Conservation (phyloP, 2,113 vertebrate genomes). For the Psettodes erumei region DNA sequence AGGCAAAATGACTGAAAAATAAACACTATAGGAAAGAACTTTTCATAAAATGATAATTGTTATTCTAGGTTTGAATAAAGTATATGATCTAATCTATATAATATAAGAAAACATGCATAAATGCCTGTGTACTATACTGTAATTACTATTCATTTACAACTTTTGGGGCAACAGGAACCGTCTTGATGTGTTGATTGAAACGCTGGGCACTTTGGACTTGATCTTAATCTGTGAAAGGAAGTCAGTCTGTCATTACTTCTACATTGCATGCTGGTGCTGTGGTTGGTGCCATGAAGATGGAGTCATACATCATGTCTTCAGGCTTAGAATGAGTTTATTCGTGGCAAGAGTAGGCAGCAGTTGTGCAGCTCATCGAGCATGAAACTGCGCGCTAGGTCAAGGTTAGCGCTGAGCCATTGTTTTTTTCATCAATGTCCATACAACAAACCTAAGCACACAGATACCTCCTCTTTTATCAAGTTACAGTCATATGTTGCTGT, state of each 20-base stretch:
- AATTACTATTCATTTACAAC: conserved; percentile 4
- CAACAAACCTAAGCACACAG: conserved; percentile 61
- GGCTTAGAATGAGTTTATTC: conserved; percentile 20
- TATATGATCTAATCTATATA: conserved; percentile 21
- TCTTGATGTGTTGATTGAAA: not conserved
- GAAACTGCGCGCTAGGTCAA: conserved; percentile 7
- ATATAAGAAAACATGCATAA: conserved; percentile 10
- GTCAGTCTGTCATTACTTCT: not conserved
- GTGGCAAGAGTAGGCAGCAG: conserved; percentile 14
- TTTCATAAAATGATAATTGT: conserved; percentile 5
- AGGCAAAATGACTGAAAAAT: conserved; percentile 9
- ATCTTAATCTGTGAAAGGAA: not conserved
- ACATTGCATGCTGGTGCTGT: conserved; percentile 7
- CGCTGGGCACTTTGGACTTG: not conserved
- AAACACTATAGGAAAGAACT: conserved; percentile 5
- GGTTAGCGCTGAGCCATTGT: not conserved
- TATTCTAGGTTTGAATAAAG: conserved; percentile 20
- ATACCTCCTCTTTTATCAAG: conserved; percentile 74
- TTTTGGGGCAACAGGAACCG: conserved; percentile 15
- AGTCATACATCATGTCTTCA: conserved; percentile 33
- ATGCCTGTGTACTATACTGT: conserved; percentile 11
- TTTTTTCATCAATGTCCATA: conserved; percentile 10
- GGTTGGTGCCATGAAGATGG: conserved; percentile 32
- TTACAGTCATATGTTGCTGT: conserved; percentile 58
- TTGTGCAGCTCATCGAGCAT: conserved; percentile 28